phyloP scores from a whole-genome alignment of 2,797 vertebrate genomes.

The Florisuga fusca region DNA sequence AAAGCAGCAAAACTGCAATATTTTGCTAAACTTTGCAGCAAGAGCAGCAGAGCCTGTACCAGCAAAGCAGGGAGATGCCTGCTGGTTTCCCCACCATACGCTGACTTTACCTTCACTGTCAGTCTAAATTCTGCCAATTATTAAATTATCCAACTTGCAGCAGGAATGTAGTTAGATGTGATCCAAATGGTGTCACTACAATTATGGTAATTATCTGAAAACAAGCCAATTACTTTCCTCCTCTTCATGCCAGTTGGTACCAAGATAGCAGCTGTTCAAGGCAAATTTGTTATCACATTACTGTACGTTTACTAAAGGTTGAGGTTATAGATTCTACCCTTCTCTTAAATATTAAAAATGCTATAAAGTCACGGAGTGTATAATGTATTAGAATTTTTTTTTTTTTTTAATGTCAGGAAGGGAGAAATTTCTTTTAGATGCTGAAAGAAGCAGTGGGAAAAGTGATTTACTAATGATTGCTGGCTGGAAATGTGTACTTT shows the following conservation, averaged over 20 bases:
- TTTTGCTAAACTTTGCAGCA: neutral
- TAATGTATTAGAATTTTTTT: neutral
- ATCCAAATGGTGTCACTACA: slow-evolving; percentile 74
- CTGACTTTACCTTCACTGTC: slow-evolving; percentile 68
- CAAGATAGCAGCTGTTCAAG: slow-evolving; percentile 67
- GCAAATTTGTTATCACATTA: slow-evolving; percentile 60
- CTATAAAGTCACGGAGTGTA: slow-evolving; percentile 48
- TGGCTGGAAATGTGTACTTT: slow-evolving; percentile 55
- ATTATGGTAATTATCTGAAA: slow-evolving; percentile 75
- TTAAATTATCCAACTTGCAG: slow-evolving; percentile 69
- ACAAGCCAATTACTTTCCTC: slow-evolving; percentile 71
- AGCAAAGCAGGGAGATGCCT: neutral
- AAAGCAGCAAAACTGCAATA: neutral
- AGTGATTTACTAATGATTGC: slow-evolving; percentile 55
- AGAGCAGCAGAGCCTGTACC: slow-evolving; percentile 17
- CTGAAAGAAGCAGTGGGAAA: slow-evolving; percentile 31
- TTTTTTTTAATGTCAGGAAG: slow-evolving; percentile 61
- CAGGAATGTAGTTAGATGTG: slow-evolving; percentile 57
- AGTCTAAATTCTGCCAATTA: slow-evolving; percentile 70
- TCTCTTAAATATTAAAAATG: slow-evolving; percentile 68
- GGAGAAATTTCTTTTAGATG: slow-evolving; percentile 48
- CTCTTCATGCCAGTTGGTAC: slow-evolving; percentile 65
- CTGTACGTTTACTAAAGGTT: slow-evolving; percentile 72
- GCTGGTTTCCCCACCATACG: slow-evolving; percentile 28
- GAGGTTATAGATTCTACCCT: slow-evolving; percentile 61